These are phyloP conservation scores for Octopus sinensis DNA, from an alignment of 1,140 invertebrate species.

Conservation along the genomic window DNA sequence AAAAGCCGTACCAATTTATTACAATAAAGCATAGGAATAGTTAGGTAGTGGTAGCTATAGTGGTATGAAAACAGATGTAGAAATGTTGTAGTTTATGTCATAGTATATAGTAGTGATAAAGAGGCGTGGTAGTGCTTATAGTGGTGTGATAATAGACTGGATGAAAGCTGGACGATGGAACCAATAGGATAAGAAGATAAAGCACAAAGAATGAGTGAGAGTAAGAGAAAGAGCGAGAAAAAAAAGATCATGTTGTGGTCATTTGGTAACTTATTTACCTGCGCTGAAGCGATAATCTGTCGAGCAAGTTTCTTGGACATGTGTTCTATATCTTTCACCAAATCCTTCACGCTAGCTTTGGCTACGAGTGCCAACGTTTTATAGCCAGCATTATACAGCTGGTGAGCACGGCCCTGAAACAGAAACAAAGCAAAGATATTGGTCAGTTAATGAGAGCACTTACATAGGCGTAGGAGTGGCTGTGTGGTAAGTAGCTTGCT, in stretches of 20 bases:
- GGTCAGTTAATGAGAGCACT: background rate
- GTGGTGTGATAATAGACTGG: too few species aligned
- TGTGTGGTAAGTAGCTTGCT: too few species aligned
- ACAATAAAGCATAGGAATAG: too few species aligned
- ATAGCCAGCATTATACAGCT: slow-evolving; percentile 79
- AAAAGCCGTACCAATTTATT: too few species aligned
- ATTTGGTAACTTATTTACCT: slow-evolving; percentile 61
- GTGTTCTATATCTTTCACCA: slow-evolving; percentile 69
- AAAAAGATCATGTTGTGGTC: background rate
- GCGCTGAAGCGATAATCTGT: slow-evolving; percentile 79
- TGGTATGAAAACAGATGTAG: too few species aligned
- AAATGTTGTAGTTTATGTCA: too few species aligned
- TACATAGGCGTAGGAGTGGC: background rate
- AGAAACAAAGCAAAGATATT: background rate
- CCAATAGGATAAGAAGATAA: background rate
- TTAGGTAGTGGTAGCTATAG: too few species aligned
- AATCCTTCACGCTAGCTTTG: slow-evolving; percentile 65
- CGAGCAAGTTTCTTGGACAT: slow-evolving; percentile 68
- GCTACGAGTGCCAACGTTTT: slow-evolving; percentile 74
- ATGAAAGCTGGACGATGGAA: background rate
- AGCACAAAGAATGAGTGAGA: background rate
- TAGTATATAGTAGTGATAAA: too few species aligned
- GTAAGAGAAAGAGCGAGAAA: background rate
- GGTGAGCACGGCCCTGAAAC: slow-evolving; percentile 73
- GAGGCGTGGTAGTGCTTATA: too few species aligned